Evolutionary conservation across 2,113 vertebrate species (phyloP).

Genomic region (Anoura caudifer): DNA sequence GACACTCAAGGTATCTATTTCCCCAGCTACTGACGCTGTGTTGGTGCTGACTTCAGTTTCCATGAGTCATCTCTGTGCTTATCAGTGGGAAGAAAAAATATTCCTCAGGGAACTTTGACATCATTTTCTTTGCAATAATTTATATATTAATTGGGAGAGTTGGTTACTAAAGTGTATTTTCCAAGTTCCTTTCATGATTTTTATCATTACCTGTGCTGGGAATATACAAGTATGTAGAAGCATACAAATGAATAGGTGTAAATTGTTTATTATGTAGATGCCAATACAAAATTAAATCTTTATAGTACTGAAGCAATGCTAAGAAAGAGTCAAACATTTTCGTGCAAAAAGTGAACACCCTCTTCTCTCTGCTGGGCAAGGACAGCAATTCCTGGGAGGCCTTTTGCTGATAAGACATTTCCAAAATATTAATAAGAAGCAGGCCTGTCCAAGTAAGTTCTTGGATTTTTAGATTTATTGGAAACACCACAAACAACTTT

Average conservation of each 20-base stretch:
- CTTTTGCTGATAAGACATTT: conserved; percentile 36
- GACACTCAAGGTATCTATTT: neutral
- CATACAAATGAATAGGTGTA: neutral
- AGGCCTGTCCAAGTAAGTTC: neutral
- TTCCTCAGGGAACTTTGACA: neutral
- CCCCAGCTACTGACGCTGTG: neutral
- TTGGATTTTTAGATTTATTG: conserved; percentile 48
- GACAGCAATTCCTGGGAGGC: neutral
- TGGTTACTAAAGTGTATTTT: neutral
- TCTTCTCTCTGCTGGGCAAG: neutral
- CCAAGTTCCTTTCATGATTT: neutral
- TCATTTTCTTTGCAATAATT: conserved; percentile 21
- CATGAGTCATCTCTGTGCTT: neutral
- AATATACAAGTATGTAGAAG: neutral
- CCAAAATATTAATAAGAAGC: conserved; percentile 32
- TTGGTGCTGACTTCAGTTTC: neutral
- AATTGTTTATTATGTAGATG: neutral
- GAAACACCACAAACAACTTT: conserved; percentile 20
- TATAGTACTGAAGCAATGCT: neutral
- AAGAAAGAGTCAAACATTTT: neutral
- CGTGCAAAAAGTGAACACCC: conserved; percentile 23
- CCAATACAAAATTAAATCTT: neutral
- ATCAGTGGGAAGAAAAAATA: neutral
- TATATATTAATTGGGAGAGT: neutral
- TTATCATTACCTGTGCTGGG: neutral